Percentiles rank a stretch among this genome's conserved stretches.
These are phyloP conservation scores for Cheiracanthium punctorium DNA, from an alignment of 2,888 invertebrate species.

Conservation along the genomic window DNA sequence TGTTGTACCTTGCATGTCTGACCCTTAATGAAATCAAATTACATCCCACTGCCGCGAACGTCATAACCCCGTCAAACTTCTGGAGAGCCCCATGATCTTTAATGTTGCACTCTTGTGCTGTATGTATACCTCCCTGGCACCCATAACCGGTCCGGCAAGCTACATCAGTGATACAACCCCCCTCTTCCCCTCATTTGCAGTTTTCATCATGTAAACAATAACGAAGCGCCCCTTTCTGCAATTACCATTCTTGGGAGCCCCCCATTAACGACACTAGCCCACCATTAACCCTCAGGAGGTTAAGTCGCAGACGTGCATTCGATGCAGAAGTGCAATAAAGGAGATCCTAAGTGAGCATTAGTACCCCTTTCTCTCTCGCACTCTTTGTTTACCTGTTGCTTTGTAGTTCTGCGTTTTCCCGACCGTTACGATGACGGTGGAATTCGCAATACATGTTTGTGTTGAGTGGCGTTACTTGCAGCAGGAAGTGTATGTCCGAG, in stretches of 20 bases:
- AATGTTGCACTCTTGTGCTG: not conserved
- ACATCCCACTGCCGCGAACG: too few relatives aligned
- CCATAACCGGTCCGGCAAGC: not conserved
- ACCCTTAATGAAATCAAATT: too few relatives aligned
- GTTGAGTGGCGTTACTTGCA: too few relatives aligned
- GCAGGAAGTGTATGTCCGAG: too few relatives aligned
- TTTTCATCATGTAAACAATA: not conserved
- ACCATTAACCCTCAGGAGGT: not conserved
- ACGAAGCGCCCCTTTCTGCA: not conserved
- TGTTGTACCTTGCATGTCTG: too few relatives aligned
- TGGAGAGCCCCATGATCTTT: not conserved
- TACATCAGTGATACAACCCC: not conserved
- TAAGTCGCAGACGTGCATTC: not conserved
- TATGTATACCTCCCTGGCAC: too few relatives aligned
- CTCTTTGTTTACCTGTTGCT: too few relatives aligned
- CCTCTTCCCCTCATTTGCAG: not conserved
- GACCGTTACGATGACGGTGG: too few relatives aligned
- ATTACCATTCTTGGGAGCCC: slow-evolving; percentile 7
- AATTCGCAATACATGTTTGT: too few relatives aligned
- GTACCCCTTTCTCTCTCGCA: too few relatives aligned
- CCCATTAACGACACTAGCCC: not conserved
- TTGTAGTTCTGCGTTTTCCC: too few relatives aligned
- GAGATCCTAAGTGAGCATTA: not conserved
- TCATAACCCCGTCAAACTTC: too few relatives aligned
- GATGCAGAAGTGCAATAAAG: slow-evolving; percentile 6